Evolutionary conservation across 2,888 invertebrate species (phyloP).

Genomic region (Xylophagus ater): DNA sequence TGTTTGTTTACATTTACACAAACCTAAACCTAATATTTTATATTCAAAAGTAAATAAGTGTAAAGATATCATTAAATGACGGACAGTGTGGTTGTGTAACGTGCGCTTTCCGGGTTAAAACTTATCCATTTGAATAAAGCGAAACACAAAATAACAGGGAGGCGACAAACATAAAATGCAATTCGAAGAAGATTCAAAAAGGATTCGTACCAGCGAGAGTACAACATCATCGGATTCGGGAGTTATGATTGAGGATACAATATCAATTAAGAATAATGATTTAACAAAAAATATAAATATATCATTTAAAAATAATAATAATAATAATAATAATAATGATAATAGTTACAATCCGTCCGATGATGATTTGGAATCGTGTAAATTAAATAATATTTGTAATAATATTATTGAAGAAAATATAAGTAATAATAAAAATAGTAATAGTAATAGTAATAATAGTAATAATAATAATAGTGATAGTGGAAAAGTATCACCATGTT

Average conservation of each 20-base stretch:
- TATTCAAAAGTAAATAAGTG: no score
- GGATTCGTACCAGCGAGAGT: slow-evolving; percentile 18
- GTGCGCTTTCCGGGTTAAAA: no score
- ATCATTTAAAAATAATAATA: not conserved
- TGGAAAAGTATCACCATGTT: slow-evolving; percentile 5
- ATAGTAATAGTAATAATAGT: slow-evolving; percentile 2
- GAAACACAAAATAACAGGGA: no score
- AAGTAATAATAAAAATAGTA: not conserved
- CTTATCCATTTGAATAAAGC: no score
- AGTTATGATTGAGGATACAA: slow-evolving; percentile 28
- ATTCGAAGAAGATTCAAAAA: slow-evolving; percentile 5
- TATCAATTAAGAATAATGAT: slow-evolving; percentile 17
- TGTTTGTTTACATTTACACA: no score
- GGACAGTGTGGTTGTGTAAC: no score
- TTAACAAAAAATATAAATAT: slow-evolving; percentile 16
- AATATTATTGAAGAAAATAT: not conserved
- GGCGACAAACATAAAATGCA: slow-evolving; percentile 2
- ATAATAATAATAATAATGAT: slow-evolving; percentile 5
- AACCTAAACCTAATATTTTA: no score
- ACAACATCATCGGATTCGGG: slow-evolving; percentile 34
- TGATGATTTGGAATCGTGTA: no score
- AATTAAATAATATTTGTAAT: not conserved
- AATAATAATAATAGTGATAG: slow-evolving; percentile 1
- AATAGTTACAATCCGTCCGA: no score
- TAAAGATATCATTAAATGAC: no score